Base-by-base conservation (phyloP, 2,113 vertebrate genomes). In the Phaethornis superciliosus region DNA sequence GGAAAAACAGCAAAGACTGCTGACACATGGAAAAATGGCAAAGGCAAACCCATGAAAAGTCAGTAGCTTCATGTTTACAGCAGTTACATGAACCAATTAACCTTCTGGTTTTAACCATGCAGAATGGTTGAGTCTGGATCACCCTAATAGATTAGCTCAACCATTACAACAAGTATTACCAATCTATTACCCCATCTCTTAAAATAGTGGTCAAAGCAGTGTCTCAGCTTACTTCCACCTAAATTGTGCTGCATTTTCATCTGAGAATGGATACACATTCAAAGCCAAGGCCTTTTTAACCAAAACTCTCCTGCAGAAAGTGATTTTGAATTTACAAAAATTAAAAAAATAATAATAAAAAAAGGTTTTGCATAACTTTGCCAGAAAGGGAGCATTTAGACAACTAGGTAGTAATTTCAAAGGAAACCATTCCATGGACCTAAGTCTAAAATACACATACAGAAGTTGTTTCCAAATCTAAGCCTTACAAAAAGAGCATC, bases 1-100 rank as follows among this genome's bases (percentile, higher is more conserved):
- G 74, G 62, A 91, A 88, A 92, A 95, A 37, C 54, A 94, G 69
- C 62, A 42, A 20, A 89, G 58, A 76, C 49, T 95, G 87, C 91
- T 93, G 89, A 96, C 81, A 69, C 21, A 30, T 85, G 62, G 11
- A 35, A 89, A 96, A 96, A 78, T 8, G 33, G 64, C 67, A 72
- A 70, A 72, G 67, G 49, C 46, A 85, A 94, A 82, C n/a, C 19
- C 56, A 79, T 18, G 60, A 56, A 23, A 92, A 87, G 44, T 79
- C 33, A 87, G 9, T 24, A 68, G 44, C 58, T 89, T 89, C 47
- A 63, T 52, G 37, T 65, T 89, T 81, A 75, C 35, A 88, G 68
- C 60, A 88, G 40, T 47, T 42, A 78, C 44, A 24, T 63, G 64
- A 82, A 86, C 30, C 10, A 37, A 19, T 76, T 33, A 70, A 77